phyloP scores from a whole-genome alignment of 1,140 invertebrate species.

The Sitodiplosis mosellana region DNA sequence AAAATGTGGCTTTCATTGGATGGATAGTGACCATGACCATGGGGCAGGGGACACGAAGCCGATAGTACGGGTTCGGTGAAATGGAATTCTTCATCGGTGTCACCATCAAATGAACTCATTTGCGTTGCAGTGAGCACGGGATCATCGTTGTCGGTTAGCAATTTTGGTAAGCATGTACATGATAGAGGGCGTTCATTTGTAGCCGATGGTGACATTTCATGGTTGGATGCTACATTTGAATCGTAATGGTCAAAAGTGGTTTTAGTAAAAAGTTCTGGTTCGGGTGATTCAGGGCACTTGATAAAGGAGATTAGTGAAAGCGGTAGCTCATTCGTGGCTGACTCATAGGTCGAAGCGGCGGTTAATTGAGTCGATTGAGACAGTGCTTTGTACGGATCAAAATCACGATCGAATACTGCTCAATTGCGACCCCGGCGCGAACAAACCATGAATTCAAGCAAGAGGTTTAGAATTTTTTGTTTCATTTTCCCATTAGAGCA shows the following conservation, averaged over 20 bases:
- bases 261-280: neutral
- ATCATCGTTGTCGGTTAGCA: constrained; percentile 1
- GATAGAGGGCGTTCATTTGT: constrained; percentile 30
- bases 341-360: constrained; percentile 11
- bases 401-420: too few species aligned
- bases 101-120: neutral
- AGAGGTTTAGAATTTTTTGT: too few species aligned
- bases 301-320: constrained; percentile 31
- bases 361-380: too few species aligned
- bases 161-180: constrained; percentile 13
- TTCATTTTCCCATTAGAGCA: too few species aligned
- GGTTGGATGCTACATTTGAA: neutral
- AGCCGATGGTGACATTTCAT: constrained; percentile 17
- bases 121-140: constrained; percentile 1
- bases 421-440: too few species aligned
- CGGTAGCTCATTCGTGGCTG: constrained; percentile 37
- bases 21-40: too few species aligned
- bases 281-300: constrained; percentile 15
- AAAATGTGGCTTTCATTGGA: too few species aligned
- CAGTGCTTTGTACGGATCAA: too few species aligned
- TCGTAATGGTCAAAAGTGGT: neutral
- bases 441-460: too few species aligned
- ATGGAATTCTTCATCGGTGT: neutral
- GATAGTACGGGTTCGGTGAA: neutral
- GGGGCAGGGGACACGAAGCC: neutral